These are phyloP conservation scores for Oryzaephilus surinamensis DNA, from an alignment of 1,140 invertebrate species.

Conservation along the genomic window DNA sequence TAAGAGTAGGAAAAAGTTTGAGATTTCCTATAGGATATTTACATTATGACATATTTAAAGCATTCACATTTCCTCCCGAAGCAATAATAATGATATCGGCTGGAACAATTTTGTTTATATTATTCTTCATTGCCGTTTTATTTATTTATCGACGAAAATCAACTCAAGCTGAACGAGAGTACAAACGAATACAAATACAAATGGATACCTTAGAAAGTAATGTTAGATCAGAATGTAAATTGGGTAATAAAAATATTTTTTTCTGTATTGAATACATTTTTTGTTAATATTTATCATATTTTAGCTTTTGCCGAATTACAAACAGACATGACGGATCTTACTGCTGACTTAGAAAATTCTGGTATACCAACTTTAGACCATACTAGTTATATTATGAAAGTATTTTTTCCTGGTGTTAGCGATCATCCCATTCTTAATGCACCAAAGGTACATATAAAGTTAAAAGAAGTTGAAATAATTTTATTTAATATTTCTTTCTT, in stretches of 20 bases:
- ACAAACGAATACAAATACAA: constrained; percentile 96
- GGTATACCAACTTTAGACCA: constrained; percentile 95
- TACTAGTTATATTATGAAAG: constrained; percentile 95
- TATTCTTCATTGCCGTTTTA: constrained; percentile 76
- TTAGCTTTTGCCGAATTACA: constrained; percentile 95
- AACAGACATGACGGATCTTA: constrained; percentile 97
- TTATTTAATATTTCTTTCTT: constrained; percentile 18
- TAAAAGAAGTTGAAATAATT: constrained; percentile 7
- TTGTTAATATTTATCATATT: constrained; percentile 16
- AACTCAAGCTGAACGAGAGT: constrained; percentile 90
- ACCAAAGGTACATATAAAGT: constrained; percentile 48
- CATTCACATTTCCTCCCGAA: constrained; percentile 76
- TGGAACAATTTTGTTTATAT: constrained; percentile 69
- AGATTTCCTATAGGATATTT: constrained; percentile 80
- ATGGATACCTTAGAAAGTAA: constrained; percentile 99
- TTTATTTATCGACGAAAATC: constrained; percentile 84
- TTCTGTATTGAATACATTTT: constrained; percentile 4
- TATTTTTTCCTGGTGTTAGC: constrained; percentile 91
- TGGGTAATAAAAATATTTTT: constrained; percentile 44
- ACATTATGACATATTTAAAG: constrained; percentile 77
- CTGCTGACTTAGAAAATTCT: constrained; percentile 87
- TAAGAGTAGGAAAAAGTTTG: constrained; percentile 76
- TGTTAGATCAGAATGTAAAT: constrained; percentile 94
- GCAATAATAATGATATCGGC: constrained; percentile 76
- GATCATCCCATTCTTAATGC: constrained; percentile 87